Base-by-base conservation (phyloP, 2,797 vertebrate genomes). In the Uromys caudimaculatus region DNA sequence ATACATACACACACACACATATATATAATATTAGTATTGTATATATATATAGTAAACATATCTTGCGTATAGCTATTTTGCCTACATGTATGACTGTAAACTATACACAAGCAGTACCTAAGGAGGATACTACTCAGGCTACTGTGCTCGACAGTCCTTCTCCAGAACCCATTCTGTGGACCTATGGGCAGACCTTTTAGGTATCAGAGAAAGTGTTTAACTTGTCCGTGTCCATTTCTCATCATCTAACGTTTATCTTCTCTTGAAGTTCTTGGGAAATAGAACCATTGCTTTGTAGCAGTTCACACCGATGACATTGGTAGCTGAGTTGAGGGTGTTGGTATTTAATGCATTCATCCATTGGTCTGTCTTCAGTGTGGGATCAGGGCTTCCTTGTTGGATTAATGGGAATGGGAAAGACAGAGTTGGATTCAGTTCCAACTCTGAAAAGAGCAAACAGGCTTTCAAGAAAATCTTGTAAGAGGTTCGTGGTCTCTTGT, bases 381-480 rank as follows among this genome's bases (percentile, higher is more conserved):
- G 91, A 56, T 73, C 75, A 35, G 10, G 44, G n/a, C 78, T 76
- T 77, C 24, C 9, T 2, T 23, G 50, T 67, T 79, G 60, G 23
- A 24, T 96, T 86, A 69, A 76, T 78, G 60, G 14, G 11, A 94
- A 38, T 87, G n/a, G 54, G n/a, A 95, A 92, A 93, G 82, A 75
- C 27, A 92, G 93, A 86, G 62, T 24, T 94, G 62, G n/a, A 95
- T 84, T 93, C 75, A 84, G 38, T 29, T 89, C 41, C 75, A 94
- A 23, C 8, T 84, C 75, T 47, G 41, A 81, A 82, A 95, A 92
- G 44, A 87, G 81, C n/a, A 60, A 91, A 47, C 29, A 87, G 41
- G 41, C 38, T 78, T 96, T 97, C 32, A 92, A 81, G 64, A 95
- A 86, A 95, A 76, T 3, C 35, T 2, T 76, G 24, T 75, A 76